A percentile compares a stretch with the other conserved stretches of the same genome.
Evolutionary conservation across 92 coral and sea anemone genomes (phyloP).

Genomic region (Metridium senile): DNA sequence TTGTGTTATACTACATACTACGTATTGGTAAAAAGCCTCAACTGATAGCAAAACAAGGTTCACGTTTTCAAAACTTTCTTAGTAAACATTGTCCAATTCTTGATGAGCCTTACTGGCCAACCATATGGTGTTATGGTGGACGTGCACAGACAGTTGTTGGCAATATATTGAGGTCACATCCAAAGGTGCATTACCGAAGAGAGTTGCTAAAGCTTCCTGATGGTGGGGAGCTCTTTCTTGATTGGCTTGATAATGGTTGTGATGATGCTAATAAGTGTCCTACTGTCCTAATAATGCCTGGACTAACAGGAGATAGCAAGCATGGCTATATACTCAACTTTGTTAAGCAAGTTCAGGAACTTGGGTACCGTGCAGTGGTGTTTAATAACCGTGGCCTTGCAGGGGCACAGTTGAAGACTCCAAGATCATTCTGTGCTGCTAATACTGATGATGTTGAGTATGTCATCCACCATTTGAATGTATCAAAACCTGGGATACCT

Average conservation of each 20-base stretch:
- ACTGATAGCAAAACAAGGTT: slow-evolving; percentile 50
- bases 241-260: slow-evolving; percentile 66
- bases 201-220: slow-evolving; percentile 73
- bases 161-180: slow-evolving; percentile 58
- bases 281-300: slow-evolving; percentile 82
- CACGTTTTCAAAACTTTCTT: slow-evolving; percentile 42
- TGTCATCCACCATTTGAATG: slow-evolving; percentile 66
- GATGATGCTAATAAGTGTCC: slow-evolving; percentile 28
- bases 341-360: slow-evolving; percentile 46
- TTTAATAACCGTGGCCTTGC: slow-evolving; percentile 85
- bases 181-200: slow-evolving; percentile 55
- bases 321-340: slow-evolving; percentile 71
- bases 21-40: slow-evolving; percentile 69
- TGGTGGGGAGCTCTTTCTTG: slow-evolving; percentile 80
- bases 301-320: slow-evolving; percentile 77
- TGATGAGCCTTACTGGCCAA: slow-evolving; percentile 76
- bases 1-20: slow-evolving; percentile 47
- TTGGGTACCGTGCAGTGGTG: slow-evolving; percentile 70
- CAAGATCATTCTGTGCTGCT: slow-evolving; percentile 86
- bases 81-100: slow-evolving; percentile 56
- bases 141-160: slow-evolving; percentile 78
- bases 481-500: slow-evolving; percentile 53
- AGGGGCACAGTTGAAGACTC: slow-evolving; percentile 62
- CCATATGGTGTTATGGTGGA: slow-evolving; percentile 91
- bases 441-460: slow-evolving; percentile 78